These are phyloP conservation scores for Criorhina ranunculi DNA, from an alignment of 2,888 invertebrate species.

Conservation along the genomic window DNA sequence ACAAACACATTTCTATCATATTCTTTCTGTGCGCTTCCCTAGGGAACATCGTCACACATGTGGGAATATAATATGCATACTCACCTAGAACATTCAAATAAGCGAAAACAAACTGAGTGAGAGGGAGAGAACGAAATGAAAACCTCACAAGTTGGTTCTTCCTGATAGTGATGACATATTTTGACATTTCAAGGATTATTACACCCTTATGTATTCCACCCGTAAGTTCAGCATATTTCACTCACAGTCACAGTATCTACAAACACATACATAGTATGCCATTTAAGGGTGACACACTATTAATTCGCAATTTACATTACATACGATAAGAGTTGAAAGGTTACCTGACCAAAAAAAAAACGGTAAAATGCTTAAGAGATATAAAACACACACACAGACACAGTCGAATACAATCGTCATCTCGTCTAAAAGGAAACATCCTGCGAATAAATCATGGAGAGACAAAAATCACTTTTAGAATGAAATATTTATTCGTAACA, in stretches of 20 bases:
- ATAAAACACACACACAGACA: slow-evolving; percentile 5
- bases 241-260: too few species aligned
- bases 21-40: too few species aligned
- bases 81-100: too few species aligned
- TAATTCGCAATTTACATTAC: slow-evolving; percentile 47
- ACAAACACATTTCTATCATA: too few species aligned
- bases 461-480: slow-evolving; percentile 30
- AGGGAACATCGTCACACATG: too few species aligned
- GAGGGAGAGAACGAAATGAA: too few species aligned
- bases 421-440: not conserved
- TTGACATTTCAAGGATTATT: not conserved
- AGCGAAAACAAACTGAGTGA: too few species aligned
- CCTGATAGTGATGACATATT: slow-evolving; percentile 30
- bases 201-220: not conserved
- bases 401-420: too few species aligned
- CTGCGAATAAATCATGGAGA: slow-evolving; percentile 32
- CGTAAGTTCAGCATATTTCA: not conserved
- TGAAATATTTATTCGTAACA: slow-evolving; percentile 37
- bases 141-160: slow-evolving; percentile 4
- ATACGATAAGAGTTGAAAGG: slow-evolving; percentile 29
- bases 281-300: slow-evolving; percentile 40
- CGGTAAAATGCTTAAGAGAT: not conserved
- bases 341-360: slow-evolving; percentile 12
- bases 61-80: too few species aligned
- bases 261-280: too few species aligned